Percentiles rank a stretch among this genome's conserved stretches.
These are phyloP conservation scores for Sepiola atlantica DNA, from an alignment of 2,888 invertebrate genomes.

Conservation along the genomic window DNA sequence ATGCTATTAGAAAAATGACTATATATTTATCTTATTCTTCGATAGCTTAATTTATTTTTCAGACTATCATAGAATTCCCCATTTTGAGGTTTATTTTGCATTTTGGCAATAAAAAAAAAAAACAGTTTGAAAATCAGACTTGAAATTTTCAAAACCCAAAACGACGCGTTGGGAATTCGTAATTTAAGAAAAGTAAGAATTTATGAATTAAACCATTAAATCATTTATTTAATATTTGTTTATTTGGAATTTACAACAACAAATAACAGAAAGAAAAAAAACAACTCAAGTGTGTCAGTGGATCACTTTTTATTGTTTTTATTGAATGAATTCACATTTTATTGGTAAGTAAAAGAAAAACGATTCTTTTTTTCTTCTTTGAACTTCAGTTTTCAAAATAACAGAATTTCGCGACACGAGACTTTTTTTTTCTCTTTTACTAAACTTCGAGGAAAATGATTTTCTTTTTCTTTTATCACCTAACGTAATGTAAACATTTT, in stretches of 20 bases:
- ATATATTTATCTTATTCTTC: slow-evolving; percentile 6
- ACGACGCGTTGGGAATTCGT: too few species aligned
- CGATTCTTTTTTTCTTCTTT: background rate
- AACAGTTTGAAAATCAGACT: background rate
- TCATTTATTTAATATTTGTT: too few species aligned
- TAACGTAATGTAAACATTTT: too few species aligned
- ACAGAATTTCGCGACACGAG: background rate
- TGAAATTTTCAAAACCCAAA: background rate
- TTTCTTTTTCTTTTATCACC: too few species aligned
- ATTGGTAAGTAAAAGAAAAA: background rate
- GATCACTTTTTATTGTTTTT: background rate
- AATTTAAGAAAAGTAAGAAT: too few species aligned
- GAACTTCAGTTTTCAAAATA: background rate
- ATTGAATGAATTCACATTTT: background rate
- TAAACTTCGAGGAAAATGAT: too few species aligned
- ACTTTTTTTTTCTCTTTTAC: background rate
- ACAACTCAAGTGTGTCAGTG: background rate
- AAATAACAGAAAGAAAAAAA: too few species aligned
- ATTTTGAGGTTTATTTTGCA: background rate
- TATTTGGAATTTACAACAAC: background rate
- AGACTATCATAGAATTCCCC: background rate
- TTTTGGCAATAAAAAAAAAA: background rate
- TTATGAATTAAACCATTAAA: too few species aligned
- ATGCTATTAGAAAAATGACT: background rate
- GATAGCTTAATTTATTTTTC: background rate